Percentiles rank a stretch among this genome's conserved stretches.
Conservation (phyloP, 2,113 vertebrate species). For the Coturnix japonica region DNA sequence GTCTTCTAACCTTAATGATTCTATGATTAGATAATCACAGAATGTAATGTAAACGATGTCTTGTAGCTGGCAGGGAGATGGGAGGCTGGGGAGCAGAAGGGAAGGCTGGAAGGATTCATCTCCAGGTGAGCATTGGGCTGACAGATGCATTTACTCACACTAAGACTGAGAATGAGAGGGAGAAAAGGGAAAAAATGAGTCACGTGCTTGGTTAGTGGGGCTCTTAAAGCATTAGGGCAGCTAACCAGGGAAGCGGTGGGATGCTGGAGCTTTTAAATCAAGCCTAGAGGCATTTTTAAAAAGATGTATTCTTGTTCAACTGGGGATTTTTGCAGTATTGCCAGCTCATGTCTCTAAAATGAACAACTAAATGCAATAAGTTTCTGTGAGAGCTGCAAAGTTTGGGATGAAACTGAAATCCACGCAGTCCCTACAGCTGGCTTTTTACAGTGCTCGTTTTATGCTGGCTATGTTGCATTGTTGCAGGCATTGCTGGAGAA, state of each 20-base stretch:
- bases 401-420: background rate
- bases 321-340: background rate
- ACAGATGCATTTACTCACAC: background rate
- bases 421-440: background rate
- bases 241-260: background rate
- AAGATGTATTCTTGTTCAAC: background rate
- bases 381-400: background rate
- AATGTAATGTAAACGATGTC: background rate
- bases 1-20: no score
- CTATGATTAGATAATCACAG: no score
- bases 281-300: background rate
- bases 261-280: background rate
- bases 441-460: background rate
- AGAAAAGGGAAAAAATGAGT: background rate
- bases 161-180: background rate
- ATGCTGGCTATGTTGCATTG: background rate
- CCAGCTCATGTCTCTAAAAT: constrained; percentile 9
- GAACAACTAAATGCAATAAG: background rate
- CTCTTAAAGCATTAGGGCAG: background rate
- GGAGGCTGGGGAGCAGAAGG: background rate
- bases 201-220: background rate
- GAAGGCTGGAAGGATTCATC: background rate
- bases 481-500: background rate
- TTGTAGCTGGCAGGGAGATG: background rate
- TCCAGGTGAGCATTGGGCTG: background rate